Percentiles rank a stretch among this genome's conserved stretches.
phyloP scores from a whole-genome alignment of 2,888 invertebrate species.

The Eupithecia insigniata region DNA sequence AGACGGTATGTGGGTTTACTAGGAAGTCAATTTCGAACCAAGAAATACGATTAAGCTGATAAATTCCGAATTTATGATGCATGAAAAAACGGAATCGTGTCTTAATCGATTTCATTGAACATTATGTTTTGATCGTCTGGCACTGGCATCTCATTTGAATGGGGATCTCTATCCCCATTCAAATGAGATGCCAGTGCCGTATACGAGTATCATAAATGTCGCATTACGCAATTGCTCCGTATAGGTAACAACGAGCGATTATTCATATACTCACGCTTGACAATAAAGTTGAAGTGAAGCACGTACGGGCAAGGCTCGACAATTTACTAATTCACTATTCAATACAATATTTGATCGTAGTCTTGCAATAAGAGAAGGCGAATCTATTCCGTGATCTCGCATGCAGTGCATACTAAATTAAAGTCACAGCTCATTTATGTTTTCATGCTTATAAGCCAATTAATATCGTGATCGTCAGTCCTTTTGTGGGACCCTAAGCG shows the following conservation, averaged over 20 bases:
- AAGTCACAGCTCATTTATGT: constrained; percentile 7
- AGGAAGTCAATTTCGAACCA: constrained; percentile 26
- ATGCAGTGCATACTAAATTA: constrained; percentile 10
- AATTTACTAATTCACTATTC: constrained; percentile 7
- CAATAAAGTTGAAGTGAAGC: constrained; percentile 37
- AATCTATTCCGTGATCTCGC: constrained; percentile 13
- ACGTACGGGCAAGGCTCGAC: constrained; percentile 26
- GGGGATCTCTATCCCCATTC: no score
- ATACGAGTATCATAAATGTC: constrained; percentile 41
- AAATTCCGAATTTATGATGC: constrained; percentile 32
- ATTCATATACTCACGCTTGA: constrained; percentile 40
- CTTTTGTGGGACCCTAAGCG: constrained; percentile 12
- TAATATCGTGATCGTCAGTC: constrained; percentile 13
- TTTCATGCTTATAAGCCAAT: constrained; percentile 11
- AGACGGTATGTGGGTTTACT: constrained; percentile 24
- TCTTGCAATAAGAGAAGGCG: constrained; percentile 12
- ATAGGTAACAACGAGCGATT: constrained; percentile 41
- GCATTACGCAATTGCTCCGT: constrained; percentile 47
- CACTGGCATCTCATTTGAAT: not conserved
- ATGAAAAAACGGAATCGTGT: constrained; percentile 25
- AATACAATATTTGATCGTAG: constrained; percentile 19
- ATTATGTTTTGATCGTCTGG: constrained; percentile 6
- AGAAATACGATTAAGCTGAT: constrained; percentile 26
- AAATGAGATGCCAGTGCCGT: no score
- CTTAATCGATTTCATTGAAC: constrained; percentile 27